Base-by-base conservation (phyloP, 2,888 invertebrate species). In the Boloria euphrosyne region DNA sequence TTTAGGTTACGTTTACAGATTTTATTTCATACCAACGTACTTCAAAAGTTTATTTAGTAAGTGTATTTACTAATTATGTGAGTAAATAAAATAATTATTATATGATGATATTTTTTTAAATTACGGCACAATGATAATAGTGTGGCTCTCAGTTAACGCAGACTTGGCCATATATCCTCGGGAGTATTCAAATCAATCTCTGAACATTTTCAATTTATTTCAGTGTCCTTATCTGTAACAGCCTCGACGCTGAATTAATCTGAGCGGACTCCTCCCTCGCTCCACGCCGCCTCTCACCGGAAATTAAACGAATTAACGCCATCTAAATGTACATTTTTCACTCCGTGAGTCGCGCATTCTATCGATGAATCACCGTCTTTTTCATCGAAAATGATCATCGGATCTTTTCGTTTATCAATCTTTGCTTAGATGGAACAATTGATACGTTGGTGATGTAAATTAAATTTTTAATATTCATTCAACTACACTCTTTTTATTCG, bases 241-340 rank as follows among this genome's bases (percentile, higher is more conserved):
- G 90, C 82, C 84, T 88, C 85, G 85, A 88, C 83, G 85, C 85
- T 89, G 92, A 91, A 92, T 92, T 92, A 92, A 92, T 92, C 92
- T 91, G 90, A 85, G 81, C 87, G 86, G 84, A 85, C 87, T 80
- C 80, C 73, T 80, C 75, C 65, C 72, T 68, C 72, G 75, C 76
- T 79, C 78, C 80, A 74, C 73, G 73, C 77, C 77, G 79, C 81
- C 83, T 83, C 89, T 85, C 87, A 87, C 91, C 92, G 93, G 92
- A 93, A 93, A 93, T 93, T 93, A 93, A 93, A 91, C 91, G 92
- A 92, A 93, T 93, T 92, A 92, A 92, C 91, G 90, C 91, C 89
- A 89, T 92, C 92, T 90, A 90, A 92, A 92, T 89, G 92, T 91
- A 90, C 91, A 92, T 92, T 92, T 92, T 92, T 92, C 92, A 92